These are phyloP conservation scores for Cygnus buccinator DNA, from an alignment of 2,113 vertebrate species.

Conservation along the genomic window DNA sequence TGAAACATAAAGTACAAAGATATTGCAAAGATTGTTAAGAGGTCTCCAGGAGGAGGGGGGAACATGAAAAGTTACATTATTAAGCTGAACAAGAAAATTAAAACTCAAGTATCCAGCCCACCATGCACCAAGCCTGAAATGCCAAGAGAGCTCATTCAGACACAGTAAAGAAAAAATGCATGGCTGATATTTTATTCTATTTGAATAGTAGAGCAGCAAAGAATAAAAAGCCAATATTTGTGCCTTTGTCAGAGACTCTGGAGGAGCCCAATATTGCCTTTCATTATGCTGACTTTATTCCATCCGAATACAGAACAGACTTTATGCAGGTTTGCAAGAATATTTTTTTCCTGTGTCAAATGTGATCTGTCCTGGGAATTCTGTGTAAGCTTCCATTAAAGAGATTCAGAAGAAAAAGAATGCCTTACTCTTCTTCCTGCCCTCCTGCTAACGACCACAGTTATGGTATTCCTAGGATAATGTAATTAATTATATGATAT, in stretches of 20 bases:
- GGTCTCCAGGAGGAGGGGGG: not conserved
- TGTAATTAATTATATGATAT: not conserved
- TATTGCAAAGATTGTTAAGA: not conserved
- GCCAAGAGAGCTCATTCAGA: conserved; percentile 18
- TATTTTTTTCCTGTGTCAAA: not conserved
- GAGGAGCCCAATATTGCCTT: not conserved
- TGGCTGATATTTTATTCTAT: not conserved
- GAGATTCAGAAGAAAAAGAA: not conserved
- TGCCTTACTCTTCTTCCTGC: not conserved
- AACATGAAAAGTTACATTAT: not conserved
- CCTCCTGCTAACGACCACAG: not conserved
- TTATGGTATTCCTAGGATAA: not conserved
- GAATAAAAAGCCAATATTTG: conserved; percentile 8
- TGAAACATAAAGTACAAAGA: not conserved
- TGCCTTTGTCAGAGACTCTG: conserved; percentile 3
- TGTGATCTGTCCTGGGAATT: not conserved
- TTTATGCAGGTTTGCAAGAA: not conserved
- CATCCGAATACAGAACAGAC: not conserved
- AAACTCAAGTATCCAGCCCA: not conserved
- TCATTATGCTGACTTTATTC: conserved; percentile 20
- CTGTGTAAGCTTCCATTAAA: not conserved
- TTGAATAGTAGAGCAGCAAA: not conserved
- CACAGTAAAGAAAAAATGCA: not conserved
- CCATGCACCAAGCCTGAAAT: not conserved
- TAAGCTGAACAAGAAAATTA: conserved; percentile 4